Evolutionary conservation across 2,797 vertebrate species (phyloP).

Genomic region (Gambelia wislizenii): DNA sequence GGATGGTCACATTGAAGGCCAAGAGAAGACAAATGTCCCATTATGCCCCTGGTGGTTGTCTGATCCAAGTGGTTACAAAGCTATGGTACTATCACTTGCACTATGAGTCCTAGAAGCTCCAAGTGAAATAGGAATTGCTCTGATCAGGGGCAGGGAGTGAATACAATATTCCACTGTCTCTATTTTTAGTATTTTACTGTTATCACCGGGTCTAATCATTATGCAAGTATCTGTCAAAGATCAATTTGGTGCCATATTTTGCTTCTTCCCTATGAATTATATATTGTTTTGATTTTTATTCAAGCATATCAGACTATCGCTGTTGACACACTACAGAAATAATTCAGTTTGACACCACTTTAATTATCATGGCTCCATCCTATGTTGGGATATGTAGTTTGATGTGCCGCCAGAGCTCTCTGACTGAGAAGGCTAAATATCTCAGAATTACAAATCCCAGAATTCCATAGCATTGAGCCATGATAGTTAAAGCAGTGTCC

Average conservation of each 20-base stretch:
- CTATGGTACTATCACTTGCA: background rate
- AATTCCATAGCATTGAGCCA: too few species aligned
- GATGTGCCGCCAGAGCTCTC: too few species aligned
- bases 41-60: background rate
- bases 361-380: too few species aligned
- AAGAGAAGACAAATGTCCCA: background rate
- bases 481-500: too few species aligned
- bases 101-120: background rate
- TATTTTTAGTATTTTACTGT: background rate
- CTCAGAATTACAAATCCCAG: too few species aligned
- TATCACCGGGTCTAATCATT: background rate
- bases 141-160: background rate
- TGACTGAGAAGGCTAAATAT: too few species aligned
- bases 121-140: background rate
- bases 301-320: background rate
- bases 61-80: background rate
- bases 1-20: background rate
- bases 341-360: too few species aligned
- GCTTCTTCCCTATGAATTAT: background rate
- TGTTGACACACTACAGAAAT: too few species aligned
- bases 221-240: background rate
- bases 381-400: too few species aligned
- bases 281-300: background rate
- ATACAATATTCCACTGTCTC: background rate
- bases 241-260: background rate